Evolutionary conservation across 2,113 vertebrate genomes (phyloP), one percentile per base, ranked within the genome.

Genomic region (Bubalus kerabau): DNA sequence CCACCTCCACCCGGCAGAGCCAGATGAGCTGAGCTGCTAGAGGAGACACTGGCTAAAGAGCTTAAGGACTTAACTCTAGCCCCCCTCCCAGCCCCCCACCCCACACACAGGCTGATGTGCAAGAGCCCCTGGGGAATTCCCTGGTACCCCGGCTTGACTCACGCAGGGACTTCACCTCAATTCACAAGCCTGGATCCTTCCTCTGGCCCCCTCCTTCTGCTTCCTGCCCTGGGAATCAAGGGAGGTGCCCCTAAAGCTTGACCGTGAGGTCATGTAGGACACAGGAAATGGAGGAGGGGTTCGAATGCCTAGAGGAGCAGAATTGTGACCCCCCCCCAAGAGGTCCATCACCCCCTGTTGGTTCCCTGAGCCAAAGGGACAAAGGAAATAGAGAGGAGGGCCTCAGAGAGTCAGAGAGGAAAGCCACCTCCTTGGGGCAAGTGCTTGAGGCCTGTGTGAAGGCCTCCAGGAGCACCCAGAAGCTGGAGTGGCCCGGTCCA

Each of bases 1-100:
- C 90, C 32, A 56, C 74, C 81, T 40, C 85, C 62, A 40, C 59
- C 52, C 52, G 2, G 82, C 74, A 52, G 87, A 93, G 85, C 91
- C 67, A 23, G 95, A 97, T 94, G 96, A 96, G 96, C 95, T 87
- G 92, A 93, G 96, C 95, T 21, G 50, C 95, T 83, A 19, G 95
- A 95, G 94, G 94, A 98, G 85, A 97, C 82, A n/a, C 87, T 7
- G 88, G 64, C 96, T 97, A 97, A 98, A 98, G 96, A 95, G 98
- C 98, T 98, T 98, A 98, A 97, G 62, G 98, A 97, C 89, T 98
- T 98, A 98, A 91, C 87, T 91, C 74, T 43, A 78, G 93, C 30
- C 46, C 56, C 56, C 43, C 52, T n/a, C 48, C 30, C 4, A 5
- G 10, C 1, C 94, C 40, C 40, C 16, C 64, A 71, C 71, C 87